A percentile compares a stretch with the other conserved stretches of the same genome.
phyloP scores from a whole-genome alignment of 2,888 invertebrate genomes.

The Cryptophagus acutangulus region DNA sequence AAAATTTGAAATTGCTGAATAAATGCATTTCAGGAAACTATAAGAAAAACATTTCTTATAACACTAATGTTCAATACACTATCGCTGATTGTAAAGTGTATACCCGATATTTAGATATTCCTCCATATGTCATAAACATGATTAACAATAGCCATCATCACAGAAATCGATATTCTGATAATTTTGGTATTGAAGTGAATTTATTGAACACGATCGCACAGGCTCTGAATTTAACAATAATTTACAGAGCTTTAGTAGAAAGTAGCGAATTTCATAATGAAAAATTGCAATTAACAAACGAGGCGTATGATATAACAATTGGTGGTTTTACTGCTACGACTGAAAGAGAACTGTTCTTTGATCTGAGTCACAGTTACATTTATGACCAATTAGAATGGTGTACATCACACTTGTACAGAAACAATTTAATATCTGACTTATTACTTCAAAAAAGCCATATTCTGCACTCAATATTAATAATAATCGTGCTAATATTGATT shows the following conservation, averaged over 20 bases:
- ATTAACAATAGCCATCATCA: neutral
- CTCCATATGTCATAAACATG: neutral
- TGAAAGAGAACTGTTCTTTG: conserved; percentile 1
- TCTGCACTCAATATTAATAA: too few relatives aligned
- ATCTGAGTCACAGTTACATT: neutral
- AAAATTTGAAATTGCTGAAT: too few relatives aligned
- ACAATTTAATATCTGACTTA: too few relatives aligned
- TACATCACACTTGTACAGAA: too few relatives aligned
- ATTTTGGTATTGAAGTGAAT: neutral
- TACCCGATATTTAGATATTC: too few relatives aligned
- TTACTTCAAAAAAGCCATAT: too few relatives aligned
- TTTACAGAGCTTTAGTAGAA: neutral
- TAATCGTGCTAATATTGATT: too few relatives aligned
- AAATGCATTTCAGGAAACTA: too few relatives aligned
- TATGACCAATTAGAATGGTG: neutral
- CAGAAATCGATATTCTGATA: neutral
- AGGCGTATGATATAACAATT: neutral
- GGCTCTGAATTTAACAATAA: neutral
- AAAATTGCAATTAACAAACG: neutral
- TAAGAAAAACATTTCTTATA: too few relatives aligned
- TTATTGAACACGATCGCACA: neutral
- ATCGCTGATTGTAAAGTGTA: too few relatives aligned
- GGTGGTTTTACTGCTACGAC: neutral
- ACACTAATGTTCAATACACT: too few relatives aligned
- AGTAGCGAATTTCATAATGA: neutral